Evolutionary conservation across 2,797 vertebrate genomes (phyloP), one percentile per base, ranked within the genome.

Genomic region (Anas capensis): DNA sequence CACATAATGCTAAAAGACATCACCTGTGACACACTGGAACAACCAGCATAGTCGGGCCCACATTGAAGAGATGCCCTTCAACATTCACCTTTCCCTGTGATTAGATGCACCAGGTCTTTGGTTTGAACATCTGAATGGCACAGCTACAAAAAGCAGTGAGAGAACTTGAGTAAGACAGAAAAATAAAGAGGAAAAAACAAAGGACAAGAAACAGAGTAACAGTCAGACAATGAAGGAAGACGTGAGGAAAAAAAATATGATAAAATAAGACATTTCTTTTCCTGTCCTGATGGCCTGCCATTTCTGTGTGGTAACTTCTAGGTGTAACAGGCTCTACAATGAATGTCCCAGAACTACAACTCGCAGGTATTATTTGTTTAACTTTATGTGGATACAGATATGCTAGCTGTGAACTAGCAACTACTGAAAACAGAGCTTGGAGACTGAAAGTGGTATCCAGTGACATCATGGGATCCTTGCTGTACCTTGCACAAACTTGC

Each of bases 401-500:
- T 27, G 46, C 24, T 65, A 58, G 64, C 21, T 70, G 65, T 4
- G 20, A 75, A 44, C 13, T 29, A 93, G 57, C 33, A 88, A 80
- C 62, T 21, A 19, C 9, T 34, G 31, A 79, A 92, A 88, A 70
- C 14, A 80, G 77, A 88, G 79, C 72, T 58, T 3, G 1, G 71
- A 87, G 92, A 61, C 84, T 80, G 64, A 85, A 94, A 93, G 84
- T 73, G 78, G 86, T 73, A 85, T 68, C 61, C 14, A 5, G 69
- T 62, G n/a, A 68, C 49, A 69, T 6, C 29, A 62, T 68, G 11
- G 20, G n/a, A 21, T 85, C 26, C 71, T 64, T 78, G 49, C 84
- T 89, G 86, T 79, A 93, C 70, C 80, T 65, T 56, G 29, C 88
- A 88, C 66, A 92, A 51, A 92, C 38, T 84, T 72, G 81, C 49